Percentiles rank a stretch among this genome's conserved stretches.
These are phyloP conservation scores for Manduca sexta DNA, from an alignment of 1,140 invertebrate species.

Conservation along the genomic window DNA sequence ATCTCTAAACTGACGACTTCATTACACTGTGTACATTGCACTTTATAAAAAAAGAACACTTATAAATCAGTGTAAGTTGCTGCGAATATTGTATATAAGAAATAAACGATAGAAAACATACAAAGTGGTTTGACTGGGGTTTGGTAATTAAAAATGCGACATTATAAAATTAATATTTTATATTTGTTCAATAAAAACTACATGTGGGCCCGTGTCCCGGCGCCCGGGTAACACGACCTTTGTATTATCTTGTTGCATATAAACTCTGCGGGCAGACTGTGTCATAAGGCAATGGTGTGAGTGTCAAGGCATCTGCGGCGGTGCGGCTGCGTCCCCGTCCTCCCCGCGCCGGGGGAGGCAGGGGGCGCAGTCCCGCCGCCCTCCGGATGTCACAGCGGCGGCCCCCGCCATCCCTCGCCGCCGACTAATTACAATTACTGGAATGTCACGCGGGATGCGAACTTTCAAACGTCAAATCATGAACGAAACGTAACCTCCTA, in stretches of 20 bases:
- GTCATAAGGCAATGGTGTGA: conserved; percentile 68
- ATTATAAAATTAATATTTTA: conserved; percentile 74
- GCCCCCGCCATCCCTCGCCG: conserved; percentile 50
- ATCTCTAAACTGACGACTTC: too few relatives aligned
- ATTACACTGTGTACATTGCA: too few relatives aligned
- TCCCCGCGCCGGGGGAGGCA: not conserved
- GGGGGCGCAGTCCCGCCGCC: not conserved
- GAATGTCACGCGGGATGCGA: conserved; percentile 68
- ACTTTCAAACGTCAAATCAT: conserved; percentile 46
- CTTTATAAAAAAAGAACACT: too few relatives aligned
- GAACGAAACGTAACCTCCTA: conserved; percentile 39
- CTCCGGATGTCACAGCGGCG: conserved; percentile 16
- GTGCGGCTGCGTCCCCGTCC: too few relatives aligned
- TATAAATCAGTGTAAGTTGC: not conserved
- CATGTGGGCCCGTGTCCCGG: conserved; percentile 71
- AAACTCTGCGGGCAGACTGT: conserved; percentile 71
- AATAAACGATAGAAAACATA: not conserved
- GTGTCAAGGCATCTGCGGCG: conserved; percentile 35
- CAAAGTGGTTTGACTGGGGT: conserved; percentile 5
- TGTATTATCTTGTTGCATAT: conserved; percentile 72
- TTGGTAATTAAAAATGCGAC: conserved; percentile 53
- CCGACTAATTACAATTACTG: conserved; percentile 59
- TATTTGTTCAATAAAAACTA: conserved; percentile 73
- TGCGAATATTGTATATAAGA: not conserved
- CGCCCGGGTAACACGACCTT: conserved; percentile 71